Base-by-base conservation (phyloP, 2,888 invertebrate species). In the Trachelus troglodyta region DNA sequence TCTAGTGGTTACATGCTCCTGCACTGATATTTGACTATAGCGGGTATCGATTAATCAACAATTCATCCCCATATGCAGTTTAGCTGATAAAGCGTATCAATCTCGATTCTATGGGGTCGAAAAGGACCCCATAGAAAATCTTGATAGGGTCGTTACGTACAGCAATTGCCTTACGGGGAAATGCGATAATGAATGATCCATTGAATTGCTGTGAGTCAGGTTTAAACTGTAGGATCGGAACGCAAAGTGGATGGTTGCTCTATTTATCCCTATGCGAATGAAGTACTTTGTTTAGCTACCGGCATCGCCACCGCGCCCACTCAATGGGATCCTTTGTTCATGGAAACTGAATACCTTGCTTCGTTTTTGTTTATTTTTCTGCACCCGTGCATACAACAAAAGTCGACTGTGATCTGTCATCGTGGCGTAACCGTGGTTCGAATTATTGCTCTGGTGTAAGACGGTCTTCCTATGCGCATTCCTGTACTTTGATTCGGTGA, bases 361-460 rank as follows among this genome's bases (percentile, higher is more conserved):
- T 74, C 34, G 35, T 74, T 74, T 34, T 74, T 74, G 34, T 74
- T 35, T 35, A 3, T 74, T 40, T 40, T 40, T 40, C 12, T 40
- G 40, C 40, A 40, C 40, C 40, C 40, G 40, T 15, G 40, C 12
- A 15, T 40, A 40, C 40, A 78, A 79, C 80, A 80, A 77, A 81
- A 79, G 77, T 69, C 75, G 69, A 69, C 82, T 81, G 77, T 84
- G 79, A 82, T 82, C 75, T 73, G 69, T 80, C 76, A 80, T 85
- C 80, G 78, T 30, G 40, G 69, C 40, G 73, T 77, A 78, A 78
- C 80, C 75, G 83, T 82, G 79, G 75, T 31, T 33, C 1, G 33
- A 30, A n/a, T n/a, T 33, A 69, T 40, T 40, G 15, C 15, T 40
- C 40, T 40, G 40, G 40, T 40, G 40, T 40, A 40, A 40, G 12